phyloP scores from a whole-genome alignment of 2,797 vertebrate species.

The Masticophis lateralis region DNA sequence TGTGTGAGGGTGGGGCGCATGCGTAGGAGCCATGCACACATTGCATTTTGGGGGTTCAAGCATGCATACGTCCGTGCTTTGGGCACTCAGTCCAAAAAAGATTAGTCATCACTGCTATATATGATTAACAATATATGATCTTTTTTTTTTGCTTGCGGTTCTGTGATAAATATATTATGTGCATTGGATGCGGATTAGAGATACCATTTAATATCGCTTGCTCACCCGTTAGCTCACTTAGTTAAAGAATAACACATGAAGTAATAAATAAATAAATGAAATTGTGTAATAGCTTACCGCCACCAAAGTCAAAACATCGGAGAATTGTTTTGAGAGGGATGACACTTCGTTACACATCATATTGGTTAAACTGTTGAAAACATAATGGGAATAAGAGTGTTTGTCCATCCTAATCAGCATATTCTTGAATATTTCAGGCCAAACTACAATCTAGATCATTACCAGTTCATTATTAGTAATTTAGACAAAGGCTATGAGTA shows the following conservation, averaged over 20 bases:
- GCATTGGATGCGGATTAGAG: background rate
- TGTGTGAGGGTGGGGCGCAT: too few species aligned
- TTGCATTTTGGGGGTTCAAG: too few species aligned
- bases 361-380: conserved; percentile 79
- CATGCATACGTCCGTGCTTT: too few species aligned
- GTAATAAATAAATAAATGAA: background rate
- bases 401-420: background rate
- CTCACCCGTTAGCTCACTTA: background rate
- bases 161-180: conserved; percentile 4
- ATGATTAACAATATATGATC: background rate
- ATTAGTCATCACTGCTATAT: background rate
- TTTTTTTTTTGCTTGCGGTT: background rate
- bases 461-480: conserved; percentile 12
- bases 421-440: background rate
- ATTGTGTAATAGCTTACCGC: conserved; percentile 80
- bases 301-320: conserved; percentile 77
- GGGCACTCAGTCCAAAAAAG: too few species aligned
- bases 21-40: too few species aligned
- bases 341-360: conserved; percentile 95
- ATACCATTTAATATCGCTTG: background rate
- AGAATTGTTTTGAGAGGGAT: conserved; percentile 86
- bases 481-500: background rate
- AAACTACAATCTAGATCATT: background rate
- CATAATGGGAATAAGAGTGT: conserved; percentile 3
- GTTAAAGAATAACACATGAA: background rate